phyloP scores from a whole-genome alignment of 2,888 invertebrate species.

The Acanthosepion lycidas region DNA sequence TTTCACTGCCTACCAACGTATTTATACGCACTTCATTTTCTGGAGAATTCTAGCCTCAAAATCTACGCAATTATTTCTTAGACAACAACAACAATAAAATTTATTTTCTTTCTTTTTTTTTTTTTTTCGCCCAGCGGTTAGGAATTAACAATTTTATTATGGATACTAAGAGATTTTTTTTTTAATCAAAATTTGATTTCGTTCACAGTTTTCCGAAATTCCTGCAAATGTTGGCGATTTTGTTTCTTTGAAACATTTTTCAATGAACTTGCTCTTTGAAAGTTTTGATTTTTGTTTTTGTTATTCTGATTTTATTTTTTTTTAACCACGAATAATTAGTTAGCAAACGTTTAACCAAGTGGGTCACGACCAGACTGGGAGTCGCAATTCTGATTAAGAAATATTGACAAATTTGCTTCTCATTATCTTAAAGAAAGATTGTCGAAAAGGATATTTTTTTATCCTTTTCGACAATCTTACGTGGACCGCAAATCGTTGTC shows the following conservation, averaged over 20 bases:
- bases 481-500: no score
- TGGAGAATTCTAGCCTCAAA: no score
- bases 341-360: background rate
- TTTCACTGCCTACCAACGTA: no score
- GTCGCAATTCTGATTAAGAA: background rate
- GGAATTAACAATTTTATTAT: background rate
- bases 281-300: no score
- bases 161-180: background rate
- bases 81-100: background rate
- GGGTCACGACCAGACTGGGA: background rate
- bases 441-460: no score
- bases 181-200: background rate
- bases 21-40: no score
- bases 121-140: background rate
- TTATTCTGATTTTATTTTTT: background rate
- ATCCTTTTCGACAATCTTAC: rapidly evolving
- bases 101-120: no score
- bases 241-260: background rate
- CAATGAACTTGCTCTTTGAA: background rate
- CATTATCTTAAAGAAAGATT: no score
- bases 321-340: conserved; percentile 1
- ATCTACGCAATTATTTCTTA: no score
- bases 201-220: background rate
- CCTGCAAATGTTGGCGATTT: background rate
- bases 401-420: background rate